Conservation (phyloP, 2,888 invertebrate species). For the Aphodius granarius region DNA sequence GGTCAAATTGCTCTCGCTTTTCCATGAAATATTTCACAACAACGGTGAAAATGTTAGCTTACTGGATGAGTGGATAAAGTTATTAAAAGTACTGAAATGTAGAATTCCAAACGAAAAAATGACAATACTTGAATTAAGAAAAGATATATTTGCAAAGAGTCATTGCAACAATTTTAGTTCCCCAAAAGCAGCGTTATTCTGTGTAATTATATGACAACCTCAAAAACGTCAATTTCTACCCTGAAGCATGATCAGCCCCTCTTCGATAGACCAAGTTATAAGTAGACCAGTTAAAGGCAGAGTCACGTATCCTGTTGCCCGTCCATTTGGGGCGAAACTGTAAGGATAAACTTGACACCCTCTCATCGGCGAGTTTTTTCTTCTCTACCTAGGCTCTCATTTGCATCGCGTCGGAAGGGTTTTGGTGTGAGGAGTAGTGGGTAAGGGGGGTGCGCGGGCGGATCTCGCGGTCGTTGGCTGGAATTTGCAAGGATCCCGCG, state of each 20-base stretch:
- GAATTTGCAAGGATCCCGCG: slow-evolving; percentile 44
- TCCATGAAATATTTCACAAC: neutral
- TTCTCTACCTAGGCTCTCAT: slow-evolving; percentile 7
- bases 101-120: no score
- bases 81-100: no score
- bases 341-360: slow-evolving; percentile 21
- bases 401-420: slow-evolving; percentile 27
- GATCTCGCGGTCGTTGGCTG: slow-evolving; percentile 46
- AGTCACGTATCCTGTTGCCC: neutral
- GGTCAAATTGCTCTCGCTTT: neutral
- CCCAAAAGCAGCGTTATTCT: neutral
- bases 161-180: neutral
- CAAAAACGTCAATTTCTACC: neutral
- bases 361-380: neutral
- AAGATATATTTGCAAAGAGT: no score
- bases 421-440: slow-evolving; percentile 33
- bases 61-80: no score
- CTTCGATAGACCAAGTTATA: neutral
- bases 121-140: no score
- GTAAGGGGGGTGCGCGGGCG: slow-evolving; percentile 42
- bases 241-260: neutral
- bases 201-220: neutral
- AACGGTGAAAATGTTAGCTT: neutral
- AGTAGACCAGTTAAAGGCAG: neutral
- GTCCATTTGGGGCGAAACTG: neutral